Percentiles rank a stretch among this genome's conserved stretches.
Conservation (phyloP, 2,797 vertebrate genomes). For the Muscicapa comitata region DNA sequence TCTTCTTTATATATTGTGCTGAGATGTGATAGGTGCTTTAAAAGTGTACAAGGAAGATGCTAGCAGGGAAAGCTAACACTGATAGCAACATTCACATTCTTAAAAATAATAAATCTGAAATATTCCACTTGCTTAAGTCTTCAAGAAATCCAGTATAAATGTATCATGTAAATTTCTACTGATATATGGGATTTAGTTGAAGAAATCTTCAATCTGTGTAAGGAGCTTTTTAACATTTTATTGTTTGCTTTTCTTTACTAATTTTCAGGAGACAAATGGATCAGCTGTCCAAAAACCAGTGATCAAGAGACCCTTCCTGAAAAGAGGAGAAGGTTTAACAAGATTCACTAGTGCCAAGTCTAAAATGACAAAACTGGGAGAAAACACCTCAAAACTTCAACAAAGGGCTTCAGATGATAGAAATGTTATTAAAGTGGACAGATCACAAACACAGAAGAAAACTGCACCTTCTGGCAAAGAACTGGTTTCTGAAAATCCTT, state of each 20-base stretch:
- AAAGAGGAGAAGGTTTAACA: constrained; percentile 86
- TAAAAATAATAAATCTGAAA: neutral
- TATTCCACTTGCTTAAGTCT: neutral
- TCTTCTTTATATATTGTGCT: neutral
- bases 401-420: constrained; percentile 68
- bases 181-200: neutral
- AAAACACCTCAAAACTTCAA: constrained; percentile 15
- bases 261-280: constrained; percentile 65
- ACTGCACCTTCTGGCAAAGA: constrained; percentile 78
- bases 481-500: constrained; percentile 35
- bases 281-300: constrained; percentile 47
- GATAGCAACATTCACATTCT: neutral
- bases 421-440: constrained; percentile 63
- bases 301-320: constrained; percentile 87
- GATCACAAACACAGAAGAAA: constrained; percentile 81
- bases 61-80: neutral
- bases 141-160: neutral
- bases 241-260: neutral
- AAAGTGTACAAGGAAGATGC: neutral
- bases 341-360: constrained; percentile 81
- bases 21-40: neutral
- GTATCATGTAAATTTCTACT: neutral
- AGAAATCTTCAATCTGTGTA: neutral
- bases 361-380: constrained; percentile 54
- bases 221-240: neutral